Conservation (phyloP, 2,888 invertebrate genomes). For the Mesorhabditis belari region DNA sequence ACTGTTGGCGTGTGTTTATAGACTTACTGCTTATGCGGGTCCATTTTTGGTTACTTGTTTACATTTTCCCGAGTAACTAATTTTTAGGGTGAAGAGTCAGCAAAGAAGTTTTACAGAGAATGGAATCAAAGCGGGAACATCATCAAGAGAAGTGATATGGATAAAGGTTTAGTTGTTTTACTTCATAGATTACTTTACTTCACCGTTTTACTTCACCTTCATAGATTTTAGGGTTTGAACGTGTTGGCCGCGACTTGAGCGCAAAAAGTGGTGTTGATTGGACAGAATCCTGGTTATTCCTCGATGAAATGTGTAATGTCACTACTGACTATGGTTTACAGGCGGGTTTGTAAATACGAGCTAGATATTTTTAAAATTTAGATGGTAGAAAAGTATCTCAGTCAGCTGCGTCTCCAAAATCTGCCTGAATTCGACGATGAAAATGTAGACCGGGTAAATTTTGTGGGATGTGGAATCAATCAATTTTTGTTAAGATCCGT, state of each 20-base stretch:
- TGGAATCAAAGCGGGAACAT: background rate
- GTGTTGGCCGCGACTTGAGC: background rate
- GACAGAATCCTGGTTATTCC: conserved; percentile 11
- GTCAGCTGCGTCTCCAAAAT: background rate
- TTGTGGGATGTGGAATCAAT: background rate
- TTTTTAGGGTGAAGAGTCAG: background rate
- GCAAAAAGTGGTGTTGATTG: conserved; percentile 2
- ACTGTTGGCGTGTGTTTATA: background rate
- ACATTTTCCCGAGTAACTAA: background rate
- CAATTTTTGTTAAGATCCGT: background rate
- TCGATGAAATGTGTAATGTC: conserved; percentile 1
- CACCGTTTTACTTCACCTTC: background rate
- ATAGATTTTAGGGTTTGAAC: background rate
- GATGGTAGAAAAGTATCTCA: background rate
- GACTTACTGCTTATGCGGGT: background rate
- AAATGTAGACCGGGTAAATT: background rate
- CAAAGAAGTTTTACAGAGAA: background rate
- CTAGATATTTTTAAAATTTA: no score
- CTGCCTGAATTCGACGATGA: background rate
- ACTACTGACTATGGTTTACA: conserved; percentile 2
- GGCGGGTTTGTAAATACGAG: no score
- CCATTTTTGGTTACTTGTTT: background rate
- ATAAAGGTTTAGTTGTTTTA: background rate
- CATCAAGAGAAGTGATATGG: background rate
- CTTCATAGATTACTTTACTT: no score